phyloP scores from a whole-genome alignment of 2,797 vertebrate genomes.

The Xiphorhynchus erythropygius region DNA sequence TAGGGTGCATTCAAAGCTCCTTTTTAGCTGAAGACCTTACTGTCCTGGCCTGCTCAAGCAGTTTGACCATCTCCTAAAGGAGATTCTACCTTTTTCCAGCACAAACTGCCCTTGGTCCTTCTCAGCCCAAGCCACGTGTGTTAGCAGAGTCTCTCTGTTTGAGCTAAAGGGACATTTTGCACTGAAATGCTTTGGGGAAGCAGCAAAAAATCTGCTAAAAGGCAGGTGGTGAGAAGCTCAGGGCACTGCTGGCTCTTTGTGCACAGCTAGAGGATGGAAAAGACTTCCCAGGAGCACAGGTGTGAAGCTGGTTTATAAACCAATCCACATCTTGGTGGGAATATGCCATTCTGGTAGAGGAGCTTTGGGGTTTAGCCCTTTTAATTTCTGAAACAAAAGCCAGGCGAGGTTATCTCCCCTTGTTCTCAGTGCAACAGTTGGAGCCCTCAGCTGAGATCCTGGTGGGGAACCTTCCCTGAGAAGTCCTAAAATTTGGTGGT shows the following conservation, averaged over 20 bases:
- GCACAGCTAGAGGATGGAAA: background rate
- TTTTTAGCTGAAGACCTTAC: background rate
- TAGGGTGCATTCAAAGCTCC: background rate
- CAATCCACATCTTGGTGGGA: background rate
- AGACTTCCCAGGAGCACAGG: background rate
- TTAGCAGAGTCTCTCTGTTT: background rate
- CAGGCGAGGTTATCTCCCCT: background rate
- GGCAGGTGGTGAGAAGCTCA: background rate
- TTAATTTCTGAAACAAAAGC: background rate
- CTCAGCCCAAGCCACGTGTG: background rate
- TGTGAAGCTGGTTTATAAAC: background rate
- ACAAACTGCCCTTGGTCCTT: background rate
- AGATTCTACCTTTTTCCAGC: background rate
- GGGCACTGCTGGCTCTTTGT: background rate
- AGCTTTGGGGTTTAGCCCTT: background rate
- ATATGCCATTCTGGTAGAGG: background rate
- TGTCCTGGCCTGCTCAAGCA: background rate
- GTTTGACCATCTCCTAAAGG: background rate
- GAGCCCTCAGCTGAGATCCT: background rate
- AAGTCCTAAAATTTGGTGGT: background rate
- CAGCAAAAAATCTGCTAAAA: background rate
- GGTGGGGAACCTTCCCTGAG: background rate
- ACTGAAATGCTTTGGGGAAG: background rate
- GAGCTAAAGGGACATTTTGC: background rate
- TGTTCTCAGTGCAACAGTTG: background rate